Evolutionary conservation across 2,113 vertebrate genomes (phyloP).

Genomic region (Hippolais icterina): DNA sequence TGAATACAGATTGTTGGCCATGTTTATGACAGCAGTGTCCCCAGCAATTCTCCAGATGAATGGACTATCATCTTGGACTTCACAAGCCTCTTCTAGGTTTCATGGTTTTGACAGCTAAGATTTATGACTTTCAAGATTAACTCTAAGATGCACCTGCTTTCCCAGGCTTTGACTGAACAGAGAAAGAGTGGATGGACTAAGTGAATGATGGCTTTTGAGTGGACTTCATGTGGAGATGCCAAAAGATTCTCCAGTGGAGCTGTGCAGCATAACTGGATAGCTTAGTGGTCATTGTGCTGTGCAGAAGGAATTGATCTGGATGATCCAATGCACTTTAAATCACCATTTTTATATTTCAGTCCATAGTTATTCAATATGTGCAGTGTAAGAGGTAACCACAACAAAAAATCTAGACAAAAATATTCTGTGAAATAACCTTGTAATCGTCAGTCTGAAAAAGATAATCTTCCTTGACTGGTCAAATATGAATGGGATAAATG

Average conservation of each 20-base stretch:
- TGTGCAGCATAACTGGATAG: not conserved
- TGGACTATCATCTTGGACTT: not conserved
- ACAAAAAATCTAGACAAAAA: not conserved
- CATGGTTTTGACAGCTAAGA: not conserved
- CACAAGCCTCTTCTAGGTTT: not conserved
- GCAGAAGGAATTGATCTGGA: not conserved
- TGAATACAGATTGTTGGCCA: not conserved
- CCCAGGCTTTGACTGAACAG: not conserved
- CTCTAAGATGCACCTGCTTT: conserved; percentile 19
- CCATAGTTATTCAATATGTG: not conserved
- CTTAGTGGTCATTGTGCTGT: not conserved
- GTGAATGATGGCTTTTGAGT: not conserved
- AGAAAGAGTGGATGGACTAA: not conserved
- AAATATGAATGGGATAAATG: not conserved
- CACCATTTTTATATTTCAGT: not conserved
- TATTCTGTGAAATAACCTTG: not conserved
- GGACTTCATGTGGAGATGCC: not conserved
- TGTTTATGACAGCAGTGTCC: not conserved
- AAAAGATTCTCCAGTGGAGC: not conserved
- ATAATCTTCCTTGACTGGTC: not conserved
- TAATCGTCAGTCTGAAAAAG: not conserved
- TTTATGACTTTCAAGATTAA: not conserved
- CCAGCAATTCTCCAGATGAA: not conserved
- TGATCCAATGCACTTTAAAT: not conserved
- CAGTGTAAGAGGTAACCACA: not conserved